Percentiles rank a stretch among this genome's conserved stretches.
Evolutionary conservation across 2,888 invertebrate genomes (phyloP).

Genomic region (Coronaproctus castanopsis): DNA sequence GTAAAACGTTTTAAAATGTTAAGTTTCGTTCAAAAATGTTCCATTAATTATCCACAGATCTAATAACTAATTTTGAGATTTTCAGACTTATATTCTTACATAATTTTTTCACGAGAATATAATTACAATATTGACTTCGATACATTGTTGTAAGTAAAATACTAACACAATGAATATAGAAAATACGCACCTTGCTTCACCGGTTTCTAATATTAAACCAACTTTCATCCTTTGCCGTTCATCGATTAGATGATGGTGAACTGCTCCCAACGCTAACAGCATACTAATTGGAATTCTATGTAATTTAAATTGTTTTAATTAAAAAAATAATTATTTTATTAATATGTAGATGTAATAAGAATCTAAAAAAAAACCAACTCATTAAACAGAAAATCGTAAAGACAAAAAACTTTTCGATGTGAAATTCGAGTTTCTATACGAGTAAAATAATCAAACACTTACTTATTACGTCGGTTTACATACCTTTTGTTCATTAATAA

Average conservation of each 20-base stretch:
- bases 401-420: no score
- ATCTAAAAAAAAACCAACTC: background rate
- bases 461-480: no score
- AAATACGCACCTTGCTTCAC: slow-evolving; percentile 82
- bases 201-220: slow-evolving; percentile 84
- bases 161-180: no score
- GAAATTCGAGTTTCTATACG: no score
- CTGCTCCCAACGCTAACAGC: slow-evolving; percentile 69
- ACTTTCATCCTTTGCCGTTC: slow-evolving; percentile 90
- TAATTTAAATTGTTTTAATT: slow-evolving; percentile 5
- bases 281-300: slow-evolving; percentile 53
- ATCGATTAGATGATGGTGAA: slow-evolving; percentile 89
- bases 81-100: no score
- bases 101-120: no score
- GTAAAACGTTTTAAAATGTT: background rate
- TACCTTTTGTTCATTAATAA: no score
- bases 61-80: background rate
- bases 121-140: no score
- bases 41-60: background rate
- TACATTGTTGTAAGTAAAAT: no score
- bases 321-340: background rate
- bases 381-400: background rate
- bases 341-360: slow-evolving; percentile 1
- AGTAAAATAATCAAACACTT: no score
- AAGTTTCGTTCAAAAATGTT: background rate